Percentiles rank a stretch among this genome's conserved stretches.
Evolutionary conservation across 2,797 vertebrate genomes (phyloP).

Genomic region (Discoglossus pictus): DNA sequence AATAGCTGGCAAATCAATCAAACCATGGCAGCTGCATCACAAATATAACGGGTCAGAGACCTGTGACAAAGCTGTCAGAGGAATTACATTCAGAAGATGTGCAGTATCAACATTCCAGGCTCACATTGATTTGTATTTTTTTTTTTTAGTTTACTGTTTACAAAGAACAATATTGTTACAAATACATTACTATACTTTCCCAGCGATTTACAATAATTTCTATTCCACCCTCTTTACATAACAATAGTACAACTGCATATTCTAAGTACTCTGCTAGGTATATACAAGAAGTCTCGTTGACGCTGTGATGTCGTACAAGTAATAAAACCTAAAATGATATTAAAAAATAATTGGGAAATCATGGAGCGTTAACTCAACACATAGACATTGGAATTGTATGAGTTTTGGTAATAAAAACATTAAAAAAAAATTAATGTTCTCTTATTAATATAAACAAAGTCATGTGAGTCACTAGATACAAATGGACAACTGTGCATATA

Average conservation of each 20-base stretch:
- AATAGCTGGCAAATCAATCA: slow-evolving; percentile 73
- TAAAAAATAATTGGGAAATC: slow-evolving; percentile 5
- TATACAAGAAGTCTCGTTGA: slow-evolving; percentile 65
- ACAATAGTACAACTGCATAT: slow-evolving; percentile 71
- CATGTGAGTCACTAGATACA: not conserved
- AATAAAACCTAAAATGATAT: slow-evolving; percentile 13
- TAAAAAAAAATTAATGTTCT: slow-evolving; percentile 44
- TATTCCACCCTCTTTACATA: slow-evolving; percentile 70
- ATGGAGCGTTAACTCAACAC: slow-evolving; percentile 13
- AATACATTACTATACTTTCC: slow-evolving; percentile 77
- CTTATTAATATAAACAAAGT: slow-evolving; percentile 49
- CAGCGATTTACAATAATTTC: slow-evolving; percentile 69
- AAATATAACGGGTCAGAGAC: slow-evolving; percentile 66
- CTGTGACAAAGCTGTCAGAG: slow-evolving; percentile 72
- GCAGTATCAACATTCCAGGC: slow-evolving; percentile 80
- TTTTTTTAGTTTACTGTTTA: slow-evolving; percentile 65
- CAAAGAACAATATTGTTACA: slow-evolving; percentile 77
- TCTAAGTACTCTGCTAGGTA: slow-evolving; percentile 70
- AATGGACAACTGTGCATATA: slow-evolving; percentile 11
- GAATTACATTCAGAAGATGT: slow-evolving; percentile 89
- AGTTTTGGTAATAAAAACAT: slow-evolving; percentile 46
- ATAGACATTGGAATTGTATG: slow-evolving; percentile 7
- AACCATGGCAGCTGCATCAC: slow-evolving; percentile 72
- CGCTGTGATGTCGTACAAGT: slow-evolving; percentile 64
- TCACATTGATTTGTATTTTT: slow-evolving; percentile 67